Conservation (phyloP, 1,140 invertebrate species). For the Vollenhovia emeryi region DNA sequence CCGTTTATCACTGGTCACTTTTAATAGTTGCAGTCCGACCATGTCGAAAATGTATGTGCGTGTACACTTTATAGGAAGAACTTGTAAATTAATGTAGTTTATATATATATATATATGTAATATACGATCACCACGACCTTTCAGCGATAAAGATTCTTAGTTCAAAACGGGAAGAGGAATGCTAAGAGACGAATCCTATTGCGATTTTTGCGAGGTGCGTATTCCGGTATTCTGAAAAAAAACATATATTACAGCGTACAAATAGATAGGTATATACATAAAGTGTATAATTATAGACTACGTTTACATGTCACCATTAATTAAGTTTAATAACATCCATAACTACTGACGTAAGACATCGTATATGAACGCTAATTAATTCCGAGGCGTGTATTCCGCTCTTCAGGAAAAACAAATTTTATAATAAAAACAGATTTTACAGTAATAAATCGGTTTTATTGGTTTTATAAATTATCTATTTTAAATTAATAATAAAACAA, state of each 20-base stretch:
- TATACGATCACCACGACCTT: not conserved
- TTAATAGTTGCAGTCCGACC: not conserved
- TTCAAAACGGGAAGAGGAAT: slow-evolving; percentile 28
- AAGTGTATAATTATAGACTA: not conserved
- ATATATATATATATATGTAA: too few relatives aligned
- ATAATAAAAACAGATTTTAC: too few relatives aligned
- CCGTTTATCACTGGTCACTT: not conserved
- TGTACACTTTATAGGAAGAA: slow-evolving; percentile 11
- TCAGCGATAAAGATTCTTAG: slow-evolving; percentile 25
- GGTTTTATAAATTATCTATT: too few relatives aligned
- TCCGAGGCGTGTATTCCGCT: too few relatives aligned
- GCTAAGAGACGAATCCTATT: slow-evolving; percentile 10
- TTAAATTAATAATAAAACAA: too few relatives aligned
- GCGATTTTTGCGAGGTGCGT: slow-evolving; percentile 17
- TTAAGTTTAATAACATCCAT: too few relatives aligned
- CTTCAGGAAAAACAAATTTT: too few relatives aligned
- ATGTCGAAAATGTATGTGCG: not conserved
- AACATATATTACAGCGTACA: not conserved
- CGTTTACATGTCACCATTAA: too few relatives aligned
- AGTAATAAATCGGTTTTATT: too few relatives aligned
- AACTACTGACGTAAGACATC: too few relatives aligned
- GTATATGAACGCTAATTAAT: too few relatives aligned
- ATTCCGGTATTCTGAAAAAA: slow-evolving; percentile 11
- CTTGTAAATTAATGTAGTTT: slow-evolving; percentile 18
- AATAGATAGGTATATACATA: slow-evolving; percentile 8